Conservation (phyloP, 2,113 vertebrate species). For the Onychorhynchus coronatus region DNA sequence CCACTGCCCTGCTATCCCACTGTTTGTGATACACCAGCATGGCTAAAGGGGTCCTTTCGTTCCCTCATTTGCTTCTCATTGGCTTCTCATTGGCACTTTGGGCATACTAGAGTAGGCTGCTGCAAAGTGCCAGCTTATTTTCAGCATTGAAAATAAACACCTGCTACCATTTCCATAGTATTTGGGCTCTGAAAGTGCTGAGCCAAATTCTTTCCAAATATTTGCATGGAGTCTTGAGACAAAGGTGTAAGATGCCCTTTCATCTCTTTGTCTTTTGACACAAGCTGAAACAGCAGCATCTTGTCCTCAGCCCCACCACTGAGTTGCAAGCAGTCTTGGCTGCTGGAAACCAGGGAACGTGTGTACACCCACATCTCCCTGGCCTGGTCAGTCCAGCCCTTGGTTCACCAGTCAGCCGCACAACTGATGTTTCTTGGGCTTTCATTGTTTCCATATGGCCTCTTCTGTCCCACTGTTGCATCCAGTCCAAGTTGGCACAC, state of each 20-base stretch:
- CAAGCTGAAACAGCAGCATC: background rate
- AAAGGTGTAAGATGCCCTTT: background rate
- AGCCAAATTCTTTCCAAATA: background rate
- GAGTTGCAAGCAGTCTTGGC: background rate
- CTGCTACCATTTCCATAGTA: background rate
- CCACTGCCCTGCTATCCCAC: background rate
- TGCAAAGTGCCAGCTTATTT: background rate
- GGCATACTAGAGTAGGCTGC: background rate
- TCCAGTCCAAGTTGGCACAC: background rate
- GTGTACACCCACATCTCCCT: background rate
- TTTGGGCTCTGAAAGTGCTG: background rate
- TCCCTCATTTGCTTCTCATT: background rate
- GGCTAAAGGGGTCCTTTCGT: background rate
- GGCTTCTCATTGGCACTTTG: background rate
- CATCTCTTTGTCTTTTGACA: background rate
- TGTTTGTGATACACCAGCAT: background rate
- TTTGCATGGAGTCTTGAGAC: background rate
- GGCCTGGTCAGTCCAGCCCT: background rate
- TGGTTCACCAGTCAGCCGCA: background rate
- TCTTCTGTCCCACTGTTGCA: background rate
- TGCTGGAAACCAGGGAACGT: background rate
- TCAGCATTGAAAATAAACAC: background rate
- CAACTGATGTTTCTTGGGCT: background rate
- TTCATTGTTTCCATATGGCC: background rate
- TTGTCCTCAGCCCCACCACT: background rate